These are phyloP conservation scores for Brachionus plicatilis DNA, from an alignment of 1,140 invertebrate species.

Conservation along the genomic window DNA sequence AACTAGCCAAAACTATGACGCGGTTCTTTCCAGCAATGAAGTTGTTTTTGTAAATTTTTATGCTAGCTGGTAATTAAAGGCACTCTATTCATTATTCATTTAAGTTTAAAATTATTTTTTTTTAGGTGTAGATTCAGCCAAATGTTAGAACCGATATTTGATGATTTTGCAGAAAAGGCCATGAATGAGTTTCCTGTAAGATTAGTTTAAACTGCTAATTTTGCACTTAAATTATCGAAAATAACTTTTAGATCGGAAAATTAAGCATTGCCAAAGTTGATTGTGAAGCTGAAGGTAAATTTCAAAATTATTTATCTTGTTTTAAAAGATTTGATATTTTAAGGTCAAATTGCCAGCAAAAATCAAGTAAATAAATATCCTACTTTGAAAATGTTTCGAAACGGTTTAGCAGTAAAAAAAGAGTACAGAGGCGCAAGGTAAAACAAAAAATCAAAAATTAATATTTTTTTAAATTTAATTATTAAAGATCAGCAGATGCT, in stretches of 20 bases:
- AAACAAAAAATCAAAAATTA: background rate
- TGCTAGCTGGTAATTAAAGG: conserved; percentile 22
- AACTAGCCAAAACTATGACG: conserved; percentile 6
- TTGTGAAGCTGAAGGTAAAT: conserved; percentile 36
- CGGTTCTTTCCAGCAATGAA: background rate
- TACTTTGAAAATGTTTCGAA: conserved; percentile 88
- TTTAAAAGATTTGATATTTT: background rate
- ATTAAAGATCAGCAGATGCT: conserved; percentile 66
- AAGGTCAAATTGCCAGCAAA: background rate
- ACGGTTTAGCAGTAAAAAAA: conserved; percentile 83
- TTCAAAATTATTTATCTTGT: background rate
- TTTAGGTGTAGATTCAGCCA: conserved; percentile 39
- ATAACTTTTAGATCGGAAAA: background rate
- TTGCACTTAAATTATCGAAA: background rate
- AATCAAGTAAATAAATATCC: conserved; percentile 73
- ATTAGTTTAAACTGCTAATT: background rate
- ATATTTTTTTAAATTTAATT: conserved; percentile 46
- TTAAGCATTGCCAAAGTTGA: conserved; percentile 33
- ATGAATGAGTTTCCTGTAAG: background rate
- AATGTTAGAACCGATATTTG: conserved; percentile 40
- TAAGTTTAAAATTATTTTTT: too few relatives aligned
- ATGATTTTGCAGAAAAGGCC: conserved; percentile 38
- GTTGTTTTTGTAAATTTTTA: conserved; percentile 40
- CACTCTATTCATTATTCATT: too few relatives aligned
- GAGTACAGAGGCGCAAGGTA: conserved; percentile 75